Percentiles rank a stretch among this genome's conserved stretches.
These are phyloP conservation scores for Drosophila fungiperda DNA, from an alignment of 2,888 invertebrate genomes.

Conservation along the genomic window DNA sequence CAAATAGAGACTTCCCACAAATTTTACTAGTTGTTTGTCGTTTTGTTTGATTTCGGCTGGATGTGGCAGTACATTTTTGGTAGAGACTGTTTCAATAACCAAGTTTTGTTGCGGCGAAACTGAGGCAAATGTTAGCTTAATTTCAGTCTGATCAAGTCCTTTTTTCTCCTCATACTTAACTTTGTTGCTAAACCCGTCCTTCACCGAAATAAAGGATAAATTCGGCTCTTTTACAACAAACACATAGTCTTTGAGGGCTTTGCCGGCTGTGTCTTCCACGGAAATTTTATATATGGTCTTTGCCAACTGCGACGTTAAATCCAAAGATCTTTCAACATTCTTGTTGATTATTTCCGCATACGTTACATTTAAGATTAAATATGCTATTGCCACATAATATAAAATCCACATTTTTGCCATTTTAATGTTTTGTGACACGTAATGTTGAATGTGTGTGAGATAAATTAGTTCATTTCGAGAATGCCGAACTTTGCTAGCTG, in stretches of 20 bases:
- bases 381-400: constrained; percentile 24
- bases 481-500: constrained; percentile 2
- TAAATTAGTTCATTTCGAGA: constrained; percentile 28
- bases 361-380: constrained; percentile 73
- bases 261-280: constrained; percentile 92
- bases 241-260: constrained; percentile 89
- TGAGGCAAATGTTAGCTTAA: constrained; percentile 86
- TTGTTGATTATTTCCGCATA: constrained; percentile 88
- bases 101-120: constrained; percentile 75
- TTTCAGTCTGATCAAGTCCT: constrained; percentile 86
- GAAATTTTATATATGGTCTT: constrained; percentile 92
- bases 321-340: constrained; percentile 94
- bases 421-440: constrained; percentile 52
- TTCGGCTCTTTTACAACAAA: constrained; percentile 88
- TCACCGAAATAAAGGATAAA: constrained; percentile 91
- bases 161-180: constrained; percentile 86
- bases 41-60: constrained; percentile 96
- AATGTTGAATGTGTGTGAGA: constrained; percentile 34
- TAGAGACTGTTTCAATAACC: constrained; percentile 90
- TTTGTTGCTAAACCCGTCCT: constrained; percentile 88
- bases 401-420: constrained; percentile 37
- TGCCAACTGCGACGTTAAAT: constrained; percentile 94
- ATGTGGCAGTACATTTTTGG: constrained; percentile 92
- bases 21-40: constrained; percentile 97
- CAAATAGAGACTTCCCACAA: constrained; percentile 92